Conservation (phyloP, 2,113 vertebrate genomes). For the Benitochromis conjunctus region DNA sequence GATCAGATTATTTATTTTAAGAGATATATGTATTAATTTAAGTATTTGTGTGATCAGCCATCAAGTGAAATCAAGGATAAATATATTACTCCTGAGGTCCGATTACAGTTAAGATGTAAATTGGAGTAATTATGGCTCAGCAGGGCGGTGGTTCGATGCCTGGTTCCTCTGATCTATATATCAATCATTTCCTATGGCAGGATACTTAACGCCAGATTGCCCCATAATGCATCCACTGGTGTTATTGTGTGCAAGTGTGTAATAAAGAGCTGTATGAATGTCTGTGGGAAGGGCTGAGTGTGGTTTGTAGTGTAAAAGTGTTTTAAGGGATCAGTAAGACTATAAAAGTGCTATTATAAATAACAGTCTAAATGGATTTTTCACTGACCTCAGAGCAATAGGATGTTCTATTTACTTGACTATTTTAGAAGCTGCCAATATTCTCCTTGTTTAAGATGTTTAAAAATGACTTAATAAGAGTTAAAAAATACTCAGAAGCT, state of each 20-base stretch:
- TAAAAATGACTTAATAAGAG: not conserved
- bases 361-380: not conserved
- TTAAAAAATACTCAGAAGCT: not conserved
- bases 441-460: not conserved
- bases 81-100: not conserved
- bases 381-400: not conserved
- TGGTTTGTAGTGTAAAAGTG: not conserved
- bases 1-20: not conserved
- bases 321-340: not conserved
- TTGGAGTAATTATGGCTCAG: not conserved
- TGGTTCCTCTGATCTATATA: not conserved
- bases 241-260: not conserved
- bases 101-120: not conserved
- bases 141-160: not conserved
- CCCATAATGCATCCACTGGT: rapidly evolving
- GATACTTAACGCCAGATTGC: not conserved
- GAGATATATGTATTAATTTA: not conserved
- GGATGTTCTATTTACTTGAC: not conserved
- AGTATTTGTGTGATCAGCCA: not conserved
- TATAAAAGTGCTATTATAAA: not conserved
- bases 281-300: not conserved
- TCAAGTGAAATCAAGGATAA: not conserved
- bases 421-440: not conserved
- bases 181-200: not conserved
- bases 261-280: rapidly evolving